phyloP scores from a whole-genome alignment of 2,797 vertebrate genomes.

The Tapirus indicus region DNA sequence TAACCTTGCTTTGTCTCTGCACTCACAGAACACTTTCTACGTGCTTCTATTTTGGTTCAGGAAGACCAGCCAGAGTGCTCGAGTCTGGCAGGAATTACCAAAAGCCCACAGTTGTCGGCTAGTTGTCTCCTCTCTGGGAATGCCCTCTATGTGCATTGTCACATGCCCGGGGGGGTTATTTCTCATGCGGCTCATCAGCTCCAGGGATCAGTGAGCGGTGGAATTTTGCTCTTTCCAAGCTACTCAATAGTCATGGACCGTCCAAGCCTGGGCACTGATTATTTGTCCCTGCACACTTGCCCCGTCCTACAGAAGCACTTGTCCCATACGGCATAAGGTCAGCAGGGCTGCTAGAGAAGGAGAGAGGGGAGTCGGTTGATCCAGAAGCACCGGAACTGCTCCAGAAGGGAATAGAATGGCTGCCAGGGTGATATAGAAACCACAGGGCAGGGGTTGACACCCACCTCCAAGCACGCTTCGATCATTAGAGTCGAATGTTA shows the following conservation, averaged over 20 bases:
- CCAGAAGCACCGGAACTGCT: not conserved
- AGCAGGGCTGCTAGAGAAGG: not conserved
- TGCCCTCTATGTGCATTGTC: not conserved
- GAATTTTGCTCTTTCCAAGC: conserved; percentile 1
- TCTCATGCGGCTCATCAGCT: not conserved
- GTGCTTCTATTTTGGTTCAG: conserved; percentile 43
- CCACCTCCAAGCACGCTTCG: not conserved
- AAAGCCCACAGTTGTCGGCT: conserved; percentile 24
- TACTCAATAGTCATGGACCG: not conserved
- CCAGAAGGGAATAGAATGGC: not conserved
- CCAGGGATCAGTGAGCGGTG: conserved; percentile 21
- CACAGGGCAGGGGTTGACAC: not conserved
- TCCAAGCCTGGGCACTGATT: not conserved
- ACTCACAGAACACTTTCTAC: not conserved
- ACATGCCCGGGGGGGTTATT: not conserved
- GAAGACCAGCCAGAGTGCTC: not conserved
- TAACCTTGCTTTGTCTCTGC: not conserved
- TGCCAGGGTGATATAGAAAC: not conserved
- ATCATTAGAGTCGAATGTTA: not conserved
- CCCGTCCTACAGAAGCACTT: not conserved
- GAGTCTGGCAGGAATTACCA: conserved; percentile 44
- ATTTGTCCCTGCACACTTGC: not conserved
- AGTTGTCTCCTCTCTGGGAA: conserved; percentile 55
- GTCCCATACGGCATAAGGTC: not conserved
- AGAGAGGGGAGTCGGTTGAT: not conserved